phyloP scores from a whole-genome alignment of 2,113 vertebrate genomes.

The Tetrao urogallus region DNA sequence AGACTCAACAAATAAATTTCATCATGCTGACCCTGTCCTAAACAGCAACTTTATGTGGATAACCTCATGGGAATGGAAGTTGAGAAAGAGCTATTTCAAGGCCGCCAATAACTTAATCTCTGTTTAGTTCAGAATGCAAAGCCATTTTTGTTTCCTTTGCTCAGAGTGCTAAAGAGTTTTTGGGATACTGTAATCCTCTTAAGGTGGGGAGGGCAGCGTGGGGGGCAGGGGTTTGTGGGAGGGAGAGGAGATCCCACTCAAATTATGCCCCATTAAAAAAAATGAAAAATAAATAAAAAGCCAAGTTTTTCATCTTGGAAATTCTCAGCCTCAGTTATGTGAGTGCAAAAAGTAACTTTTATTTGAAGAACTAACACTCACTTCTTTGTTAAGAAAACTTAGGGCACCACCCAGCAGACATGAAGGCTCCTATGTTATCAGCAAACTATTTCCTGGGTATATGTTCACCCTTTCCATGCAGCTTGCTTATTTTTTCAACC shows the following conservation, averaged over 20 bases:
- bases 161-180: constrained; percentile 62
- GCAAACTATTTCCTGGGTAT: constrained; percentile 80
- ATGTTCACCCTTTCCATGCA: constrained; percentile 63
- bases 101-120: constrained; percentile 79
- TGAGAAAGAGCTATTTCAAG: constrained; percentile 86
- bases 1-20: constrained; percentile 87
- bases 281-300: constrained; percentile 64
- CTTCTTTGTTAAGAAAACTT: constrained; percentile 83
- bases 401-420: constrained; percentile 81
- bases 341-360: constrained; percentile 77
- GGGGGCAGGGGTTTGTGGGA: constrained; percentile 61
- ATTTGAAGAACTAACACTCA: constrained; percentile 81
- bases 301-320: constrained; percentile 66
- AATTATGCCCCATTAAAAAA: constrained; percentile 63
- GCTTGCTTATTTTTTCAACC: constrained; percentile 66
- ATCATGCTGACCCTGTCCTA: constrained; percentile 81
- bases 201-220: constrained; percentile 52
- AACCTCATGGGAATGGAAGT: constrained; percentile 80
- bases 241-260: constrained; percentile 71
- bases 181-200: constrained; percentile 54
- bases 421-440: constrained; percentile 85
- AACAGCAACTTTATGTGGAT: constrained; percentile 79
- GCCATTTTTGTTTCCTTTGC: constrained; percentile 72
- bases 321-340: constrained; percentile 73
- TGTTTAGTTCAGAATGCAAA: constrained; percentile 79